These are phyloP conservation scores for Astur gentilis DNA, from an alignment of 2,113 vertebrate species.

Conservation along the genomic window DNA sequence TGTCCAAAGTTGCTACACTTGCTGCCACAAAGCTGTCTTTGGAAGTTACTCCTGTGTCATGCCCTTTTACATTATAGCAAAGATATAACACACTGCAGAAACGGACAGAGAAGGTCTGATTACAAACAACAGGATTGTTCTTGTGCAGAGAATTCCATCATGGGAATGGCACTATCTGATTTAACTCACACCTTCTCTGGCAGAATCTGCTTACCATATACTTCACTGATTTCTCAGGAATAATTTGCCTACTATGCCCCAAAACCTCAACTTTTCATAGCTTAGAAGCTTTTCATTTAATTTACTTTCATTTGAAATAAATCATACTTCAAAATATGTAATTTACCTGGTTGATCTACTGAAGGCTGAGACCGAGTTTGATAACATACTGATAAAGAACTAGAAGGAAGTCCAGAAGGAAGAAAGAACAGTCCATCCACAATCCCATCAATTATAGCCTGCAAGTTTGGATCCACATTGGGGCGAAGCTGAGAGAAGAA, in stretches of 20 bases:
- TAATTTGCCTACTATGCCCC: accelerated
- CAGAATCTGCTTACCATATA: not conserved
- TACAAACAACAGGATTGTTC: not conserved
- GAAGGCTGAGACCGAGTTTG: conserved; percentile 44
- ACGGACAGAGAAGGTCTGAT: not conserved
- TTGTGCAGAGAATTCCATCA: not conserved
- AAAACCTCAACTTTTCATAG: not conserved
- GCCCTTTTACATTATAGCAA: not conserved
- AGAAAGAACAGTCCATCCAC: conserved; percentile 91
- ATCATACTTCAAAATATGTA: not conserved
- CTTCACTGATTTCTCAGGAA: not conserved
- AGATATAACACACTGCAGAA: not conserved
- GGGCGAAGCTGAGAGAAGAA: conserved; percentile 90
- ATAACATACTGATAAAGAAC: conserved; percentile 35
- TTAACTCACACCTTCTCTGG: not conserved
- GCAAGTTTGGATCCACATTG: conserved; percentile 82
- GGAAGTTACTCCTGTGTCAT: not conserved
- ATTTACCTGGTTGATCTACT: conserved; percentile 69
- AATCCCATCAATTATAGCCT: conserved; percentile 84
- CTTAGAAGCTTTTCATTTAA: not conserved
- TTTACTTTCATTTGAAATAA: not conserved
- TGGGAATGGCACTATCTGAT: not conserved
- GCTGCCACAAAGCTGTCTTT: not conserved
- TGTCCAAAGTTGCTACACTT: not conserved
- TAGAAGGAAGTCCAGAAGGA: conserved; percentile 73